These are phyloP conservation scores for Lasioglossum malachurum DNA, from an alignment of 2,888 invertebrate species.

Conservation along the genomic window DNA sequence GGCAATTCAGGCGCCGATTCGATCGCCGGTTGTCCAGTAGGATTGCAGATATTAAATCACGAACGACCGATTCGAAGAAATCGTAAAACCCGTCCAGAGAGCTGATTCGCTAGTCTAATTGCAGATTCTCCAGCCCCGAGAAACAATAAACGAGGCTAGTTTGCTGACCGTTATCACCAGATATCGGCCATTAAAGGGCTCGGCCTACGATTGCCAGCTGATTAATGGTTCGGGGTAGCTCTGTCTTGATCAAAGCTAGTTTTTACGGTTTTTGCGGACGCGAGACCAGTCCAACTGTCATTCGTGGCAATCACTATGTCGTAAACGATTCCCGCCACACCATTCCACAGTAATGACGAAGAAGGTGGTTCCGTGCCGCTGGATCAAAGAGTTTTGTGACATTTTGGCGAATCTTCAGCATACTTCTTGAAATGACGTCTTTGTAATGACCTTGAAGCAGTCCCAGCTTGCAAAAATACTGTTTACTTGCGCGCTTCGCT, in stretches of 20 bases:
- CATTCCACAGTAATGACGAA: constrained; percentile 71
- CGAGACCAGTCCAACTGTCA: neutral
- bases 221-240: neutral
- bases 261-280: neutral
- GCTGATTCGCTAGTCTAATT: neutral
- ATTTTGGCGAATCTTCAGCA: neutral
- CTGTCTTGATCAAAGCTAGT: neutral
- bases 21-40: neutral
- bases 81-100: constrained; percentile 24
- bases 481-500: too few relatives aligned
- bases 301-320: constrained; percentile 67
- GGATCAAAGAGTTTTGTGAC: neutral
- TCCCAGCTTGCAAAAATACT: too few relatives aligned
- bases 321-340: constrained; percentile 64
- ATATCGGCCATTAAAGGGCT: neutral
- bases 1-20: neutral
- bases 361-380: constrained; percentile 16
- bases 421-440: too few relatives aligned
- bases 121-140: neutral
- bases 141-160: constrained; percentile 15
- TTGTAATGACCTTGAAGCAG: too few relatives aligned
- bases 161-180: constrained; percentile 4
- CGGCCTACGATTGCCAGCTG: neutral
- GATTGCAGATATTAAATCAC: constrained; percentile 20
- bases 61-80: constrained; percentile 13